phyloP scores from a whole-genome alignment of 2,888 invertebrate species.

The Portevinia maculata region DNA sequence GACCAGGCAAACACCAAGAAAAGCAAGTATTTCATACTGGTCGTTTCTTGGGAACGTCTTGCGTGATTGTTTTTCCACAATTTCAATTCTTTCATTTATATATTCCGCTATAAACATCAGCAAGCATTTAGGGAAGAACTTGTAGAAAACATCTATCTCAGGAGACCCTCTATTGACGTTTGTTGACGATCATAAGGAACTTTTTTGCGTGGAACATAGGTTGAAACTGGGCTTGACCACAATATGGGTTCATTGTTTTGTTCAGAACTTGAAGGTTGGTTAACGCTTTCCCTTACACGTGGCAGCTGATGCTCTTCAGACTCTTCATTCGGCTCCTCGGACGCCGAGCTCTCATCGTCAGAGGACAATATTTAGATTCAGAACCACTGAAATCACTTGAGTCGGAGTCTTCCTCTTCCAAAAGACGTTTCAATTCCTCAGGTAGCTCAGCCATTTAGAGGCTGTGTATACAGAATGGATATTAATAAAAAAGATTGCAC shows the following conservation, averaged over 20 bases:
- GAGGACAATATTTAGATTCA: too few relatives aligned
- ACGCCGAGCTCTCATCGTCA: too few relatives aligned
- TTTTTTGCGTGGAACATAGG: constrained; percentile 15
- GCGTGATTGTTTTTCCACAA: constrained; percentile 26
- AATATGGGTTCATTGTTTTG: constrained; percentile 11
- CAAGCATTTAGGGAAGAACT: constrained; percentile 44
- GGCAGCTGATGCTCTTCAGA: neutral
- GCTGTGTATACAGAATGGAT: too few relatives aligned
- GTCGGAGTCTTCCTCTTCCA: too few relatives aligned
- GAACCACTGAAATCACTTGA: too few relatives aligned
- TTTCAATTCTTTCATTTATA: constrained; percentile 37
- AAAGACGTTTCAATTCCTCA: too few relatives aligned
- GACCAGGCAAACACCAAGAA: too few relatives aligned
- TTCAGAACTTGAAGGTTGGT: constrained; percentile 20
- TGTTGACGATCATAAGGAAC: constrained; percentile 21
- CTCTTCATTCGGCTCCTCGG: neutral
- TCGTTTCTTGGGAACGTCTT: constrained; percentile 30
- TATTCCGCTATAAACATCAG: constrained; percentile 43
- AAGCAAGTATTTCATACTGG: constrained; percentile 36
- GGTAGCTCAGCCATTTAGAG: too few relatives aligned
- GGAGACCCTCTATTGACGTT: constrained; percentile 13
- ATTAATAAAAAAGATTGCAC: too few relatives aligned
- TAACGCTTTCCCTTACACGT: constrained; percentile 2
- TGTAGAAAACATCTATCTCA: constrained; percentile 29
- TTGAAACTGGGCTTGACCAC: constrained; percentile 15